A percentile compares a stretch with the other conserved stretches of the same genome.
Evolutionary conservation across 2,797 vertebrate species (phyloP).

Genomic region (Leptatherina wallacei): DNA sequence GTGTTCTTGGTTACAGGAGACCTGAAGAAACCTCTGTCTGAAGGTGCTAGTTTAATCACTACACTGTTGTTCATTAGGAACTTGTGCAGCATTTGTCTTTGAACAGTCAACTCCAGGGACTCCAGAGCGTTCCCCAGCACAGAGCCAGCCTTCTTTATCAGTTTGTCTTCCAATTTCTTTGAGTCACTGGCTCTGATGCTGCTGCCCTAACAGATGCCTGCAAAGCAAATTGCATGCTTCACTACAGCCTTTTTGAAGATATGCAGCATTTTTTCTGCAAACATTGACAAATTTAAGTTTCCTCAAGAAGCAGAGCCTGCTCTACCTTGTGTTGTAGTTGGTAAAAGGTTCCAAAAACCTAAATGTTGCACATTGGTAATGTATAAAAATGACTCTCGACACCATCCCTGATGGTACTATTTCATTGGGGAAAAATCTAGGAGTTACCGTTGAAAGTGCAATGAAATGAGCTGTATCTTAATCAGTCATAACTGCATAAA

Average conservation of each 20-base stretch:
- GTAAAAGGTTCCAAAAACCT: not conserved
- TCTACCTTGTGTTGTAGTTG: no score
- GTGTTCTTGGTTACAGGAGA: no score
- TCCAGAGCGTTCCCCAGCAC: not conserved
- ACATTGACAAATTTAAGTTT: not conserved
- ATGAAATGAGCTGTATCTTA: constrained; percentile 23
- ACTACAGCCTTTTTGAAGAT: not conserved
- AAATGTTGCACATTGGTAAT: not conserved
- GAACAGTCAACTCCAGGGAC: not conserved
- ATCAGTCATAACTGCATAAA: constrained; percentile 28
- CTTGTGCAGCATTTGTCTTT: not conserved
- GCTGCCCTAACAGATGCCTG: not conserved
- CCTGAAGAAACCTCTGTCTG: no score
- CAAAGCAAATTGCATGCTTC: not conserved
- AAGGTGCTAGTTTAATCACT: not conserved
- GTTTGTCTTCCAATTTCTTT: not conserved
- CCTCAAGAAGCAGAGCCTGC: no score
- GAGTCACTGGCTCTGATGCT: not conserved
- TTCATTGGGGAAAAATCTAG: constrained; percentile 6
- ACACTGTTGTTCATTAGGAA: not conserved
- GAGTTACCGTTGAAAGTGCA: constrained; percentile 20
- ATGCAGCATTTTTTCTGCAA: not conserved
- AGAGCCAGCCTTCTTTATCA: not conserved
- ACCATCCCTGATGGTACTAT: not conserved
- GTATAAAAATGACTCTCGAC: not conserved